A percentile compares a stretch with the other conserved stretches of the same genome.
These are phyloP conservation scores for Ibidorhyncha struthersii DNA, from an alignment of 2,113 vertebrate genomes.

Conservation along the genomic window DNA sequence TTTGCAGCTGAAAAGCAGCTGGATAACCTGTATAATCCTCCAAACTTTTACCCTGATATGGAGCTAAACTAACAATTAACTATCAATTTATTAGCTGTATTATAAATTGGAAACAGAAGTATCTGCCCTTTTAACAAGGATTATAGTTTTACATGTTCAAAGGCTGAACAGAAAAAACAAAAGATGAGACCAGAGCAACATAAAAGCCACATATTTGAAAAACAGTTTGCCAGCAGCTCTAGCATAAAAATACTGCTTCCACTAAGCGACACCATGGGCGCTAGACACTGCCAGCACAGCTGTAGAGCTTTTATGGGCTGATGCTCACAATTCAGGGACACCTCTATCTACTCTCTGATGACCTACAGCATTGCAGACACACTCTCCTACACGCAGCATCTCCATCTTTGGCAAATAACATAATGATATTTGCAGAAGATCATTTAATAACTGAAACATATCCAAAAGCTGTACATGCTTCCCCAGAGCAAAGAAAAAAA, in stretches of 20 bases:
- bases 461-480: neutral
- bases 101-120: neutral
- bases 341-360: neutral
- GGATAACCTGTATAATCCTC: neutral
- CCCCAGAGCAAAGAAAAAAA: neutral
- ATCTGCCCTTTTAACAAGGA: neutral
- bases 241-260: neutral
- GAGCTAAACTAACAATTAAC: neutral
- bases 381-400: fast-evolving
- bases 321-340: neutral
- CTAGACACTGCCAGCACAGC: neutral
- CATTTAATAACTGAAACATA: neutral
- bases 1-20: neutral
- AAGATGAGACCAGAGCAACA: neutral
- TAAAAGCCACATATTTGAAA: neutral
- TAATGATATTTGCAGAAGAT: neutral
- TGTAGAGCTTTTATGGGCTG: neutral
- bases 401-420: neutral
- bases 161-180: neutral
- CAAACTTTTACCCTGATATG: neutral
- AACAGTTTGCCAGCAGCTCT: neutral
- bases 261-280: neutral
- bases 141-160: neutral
- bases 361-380: fast-evolving
- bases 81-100: neutral